Conservation (phyloP, 2,888 invertebrate genomes). For the Polyommatus icarus region DNA sequence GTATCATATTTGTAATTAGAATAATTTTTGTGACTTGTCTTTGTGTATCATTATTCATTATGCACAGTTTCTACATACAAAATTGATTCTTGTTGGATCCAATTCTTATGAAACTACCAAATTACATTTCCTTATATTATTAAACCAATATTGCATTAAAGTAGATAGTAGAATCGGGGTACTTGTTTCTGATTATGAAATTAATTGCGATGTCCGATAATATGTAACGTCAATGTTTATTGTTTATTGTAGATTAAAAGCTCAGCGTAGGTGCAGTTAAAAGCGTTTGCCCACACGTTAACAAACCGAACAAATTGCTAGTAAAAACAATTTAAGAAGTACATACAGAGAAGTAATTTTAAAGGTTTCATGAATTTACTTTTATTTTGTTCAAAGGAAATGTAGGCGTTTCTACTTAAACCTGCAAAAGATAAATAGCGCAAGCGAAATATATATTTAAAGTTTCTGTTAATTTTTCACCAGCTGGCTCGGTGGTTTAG, state of each 20-base stretch:
- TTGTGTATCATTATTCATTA: no score
- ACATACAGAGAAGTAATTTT: not conserved
- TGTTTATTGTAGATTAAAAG: conserved; percentile 1
- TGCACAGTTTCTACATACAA: no score
- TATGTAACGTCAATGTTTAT: not conserved
- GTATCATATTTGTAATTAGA: no score
- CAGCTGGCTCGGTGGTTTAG: conserved; percentile 3
- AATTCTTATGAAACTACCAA: no score
- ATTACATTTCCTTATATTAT: no score
- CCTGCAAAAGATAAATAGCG: not conserved
- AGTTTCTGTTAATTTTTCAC: conserved; percentile 1
- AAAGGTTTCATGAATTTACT: not conserved
- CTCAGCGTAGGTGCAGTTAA: not conserved
- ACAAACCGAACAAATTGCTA: conserved; percentile 1
- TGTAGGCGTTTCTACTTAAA: not conserved
- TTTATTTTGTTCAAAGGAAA: not conserved
- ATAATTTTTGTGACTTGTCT: no score
- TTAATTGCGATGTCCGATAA: not conserved
- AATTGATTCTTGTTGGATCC: no score
- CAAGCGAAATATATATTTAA: not conserved
- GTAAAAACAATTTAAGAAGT: not conserved
- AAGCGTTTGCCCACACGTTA: not conserved
- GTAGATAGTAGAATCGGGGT: not conserved
- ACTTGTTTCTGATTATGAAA: not conserved
- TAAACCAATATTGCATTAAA: no score